Conservation (phyloP, 1,140 invertebrate genomes). For the Aleiodes sp. region DNA sequence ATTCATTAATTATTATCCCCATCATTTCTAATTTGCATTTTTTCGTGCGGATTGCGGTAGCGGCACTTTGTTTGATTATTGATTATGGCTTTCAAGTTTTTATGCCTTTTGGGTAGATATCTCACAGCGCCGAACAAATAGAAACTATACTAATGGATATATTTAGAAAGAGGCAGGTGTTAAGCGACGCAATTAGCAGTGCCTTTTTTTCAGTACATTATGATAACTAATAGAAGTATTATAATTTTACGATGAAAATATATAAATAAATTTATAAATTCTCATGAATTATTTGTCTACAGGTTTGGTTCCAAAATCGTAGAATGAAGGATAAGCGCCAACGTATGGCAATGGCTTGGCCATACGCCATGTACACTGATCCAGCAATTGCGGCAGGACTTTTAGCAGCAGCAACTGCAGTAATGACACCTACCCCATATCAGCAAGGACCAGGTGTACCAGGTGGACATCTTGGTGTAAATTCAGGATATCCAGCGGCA, state of each 20-base stretch:
- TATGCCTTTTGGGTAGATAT: background rate
- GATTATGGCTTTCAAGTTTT: conserved; percentile 47
- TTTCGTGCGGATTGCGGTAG: conserved; percentile 28
- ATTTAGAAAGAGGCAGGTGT: conserved; percentile 11
- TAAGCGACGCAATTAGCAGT: conserved; percentile 26
- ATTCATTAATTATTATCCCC: background rate
- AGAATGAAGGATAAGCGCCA: conserved; percentile 99
- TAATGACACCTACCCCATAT: conserved; percentile 62
- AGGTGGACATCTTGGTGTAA: conserved; percentile 57
- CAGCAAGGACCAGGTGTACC: conserved; percentile 56
- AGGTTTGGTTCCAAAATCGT: conserved; percentile 99
- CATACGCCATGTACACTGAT: conserved; percentile 93
- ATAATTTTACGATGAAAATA: background rate
- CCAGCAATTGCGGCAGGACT: conserved; percentile 91
- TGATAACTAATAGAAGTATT: background rate
- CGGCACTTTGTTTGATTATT: conserved; percentile 47
- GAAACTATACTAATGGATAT: no score
- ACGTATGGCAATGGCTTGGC: conserved; percentile 92
- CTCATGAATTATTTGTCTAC: conserved; percentile 40
- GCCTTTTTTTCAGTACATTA: background rate
- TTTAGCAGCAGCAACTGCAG: conserved; percentile 84
- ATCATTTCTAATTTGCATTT: background rate
- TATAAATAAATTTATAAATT: background rate
- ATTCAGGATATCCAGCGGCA: conserved; percentile 46
- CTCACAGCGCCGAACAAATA: background rate